Conservation (phyloP, 2,888 invertebrate genomes). For the Sisyra nigra region DNA sequence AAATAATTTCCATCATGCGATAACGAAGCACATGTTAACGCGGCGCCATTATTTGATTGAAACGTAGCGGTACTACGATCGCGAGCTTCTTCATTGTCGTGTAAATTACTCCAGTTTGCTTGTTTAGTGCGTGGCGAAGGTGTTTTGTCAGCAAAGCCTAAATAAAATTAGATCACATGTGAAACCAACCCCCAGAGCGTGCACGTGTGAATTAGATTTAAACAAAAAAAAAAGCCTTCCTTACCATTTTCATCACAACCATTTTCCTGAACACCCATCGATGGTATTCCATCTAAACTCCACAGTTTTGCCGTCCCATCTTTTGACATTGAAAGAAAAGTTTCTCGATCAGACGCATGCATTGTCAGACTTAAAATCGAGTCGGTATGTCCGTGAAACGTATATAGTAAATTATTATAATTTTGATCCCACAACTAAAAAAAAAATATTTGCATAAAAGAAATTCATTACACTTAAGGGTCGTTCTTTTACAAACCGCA, state of each 20-base stretch:
- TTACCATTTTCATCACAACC: constrained; percentile 17
- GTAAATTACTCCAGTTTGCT: constrained; percentile 20
- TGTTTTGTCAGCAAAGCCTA: constrained; percentile 11
- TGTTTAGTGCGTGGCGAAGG: constrained; percentile 24
- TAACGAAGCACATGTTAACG: constrained; percentile 11
- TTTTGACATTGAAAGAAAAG: constrained; percentile 39
- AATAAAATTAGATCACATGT: neutral
- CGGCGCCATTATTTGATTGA: constrained; percentile 8
- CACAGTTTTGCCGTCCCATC: constrained; percentile 42
- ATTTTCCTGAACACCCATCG: constrained; percentile 12
- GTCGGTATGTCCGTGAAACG: constrained; percentile 29
- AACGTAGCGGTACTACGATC: constrained; percentile 13
- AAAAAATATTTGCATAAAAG: constrained; percentile 9
- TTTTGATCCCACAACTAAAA: constrained; percentile 41
- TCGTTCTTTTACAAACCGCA: too few species aligned
- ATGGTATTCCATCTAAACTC: constrained; percentile 26
- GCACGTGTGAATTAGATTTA: neutral
- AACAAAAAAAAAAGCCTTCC: constrained; percentile 2
- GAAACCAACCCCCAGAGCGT: neutral
- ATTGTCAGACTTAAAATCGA: constrained; percentile 34
- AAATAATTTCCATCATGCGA: constrained; percentile 12
- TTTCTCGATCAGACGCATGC: constrained; percentile 30
- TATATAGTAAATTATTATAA: constrained; percentile 34
- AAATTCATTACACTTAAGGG: too few species aligned
- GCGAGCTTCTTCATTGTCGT: constrained; percentile 17